These are phyloP conservation scores for Zophobas morio DNA, from an alignment of 1,140 invertebrate genomes.

Conservation along the genomic window DNA sequence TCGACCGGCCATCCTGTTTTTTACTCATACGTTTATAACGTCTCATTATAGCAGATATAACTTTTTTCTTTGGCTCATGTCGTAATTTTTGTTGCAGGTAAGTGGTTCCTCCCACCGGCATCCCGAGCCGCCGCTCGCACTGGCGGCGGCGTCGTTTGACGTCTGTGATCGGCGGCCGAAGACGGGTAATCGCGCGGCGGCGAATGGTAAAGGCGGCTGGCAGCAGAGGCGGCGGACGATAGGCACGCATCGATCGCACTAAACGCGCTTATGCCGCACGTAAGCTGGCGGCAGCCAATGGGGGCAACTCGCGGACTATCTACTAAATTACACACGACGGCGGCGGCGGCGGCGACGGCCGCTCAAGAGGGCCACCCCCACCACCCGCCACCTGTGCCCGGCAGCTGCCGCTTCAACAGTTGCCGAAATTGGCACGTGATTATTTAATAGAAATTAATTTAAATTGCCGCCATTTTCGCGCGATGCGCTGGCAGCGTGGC, in stretches of 20 bases:
- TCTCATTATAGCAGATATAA: too few relatives aligned
- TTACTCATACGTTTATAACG: too few relatives aligned
- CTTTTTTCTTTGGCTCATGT: too few relatives aligned
- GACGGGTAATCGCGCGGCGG: conserved; percentile 41
- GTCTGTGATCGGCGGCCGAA: conserved; percentile 17
- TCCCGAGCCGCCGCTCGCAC: conserved; percentile 1
- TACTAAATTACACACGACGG: conserved; percentile 46
- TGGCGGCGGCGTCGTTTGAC: conserved; percentile 27
- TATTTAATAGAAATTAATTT: too few relatives aligned
- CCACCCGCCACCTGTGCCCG: too few relatives aligned
- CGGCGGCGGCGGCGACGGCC: background rate
- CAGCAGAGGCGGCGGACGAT: conserved; percentile 34
- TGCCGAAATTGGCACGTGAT: background rate
- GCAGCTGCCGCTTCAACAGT: background rate
- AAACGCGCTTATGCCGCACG: conserved; percentile 50
- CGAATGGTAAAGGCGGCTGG: conserved; percentile 43
- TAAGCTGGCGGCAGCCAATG: conserved; percentile 52
- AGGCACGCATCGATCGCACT: conserved; percentile 51
- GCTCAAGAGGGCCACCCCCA: conserved; percentile 15
- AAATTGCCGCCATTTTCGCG: too few relatives aligned
- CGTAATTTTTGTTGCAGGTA: conserved; percentile 8
- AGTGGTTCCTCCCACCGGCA: background rate
- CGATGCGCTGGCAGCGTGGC: too few relatives aligned
- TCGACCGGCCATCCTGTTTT: too few relatives aligned
- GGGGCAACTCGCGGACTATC: conserved; percentile 43